These are phyloP conservation scores for Allolobophora icterica DNA, from an alignment of 2,888 invertebrate species.

Conservation along the genomic window DNA sequence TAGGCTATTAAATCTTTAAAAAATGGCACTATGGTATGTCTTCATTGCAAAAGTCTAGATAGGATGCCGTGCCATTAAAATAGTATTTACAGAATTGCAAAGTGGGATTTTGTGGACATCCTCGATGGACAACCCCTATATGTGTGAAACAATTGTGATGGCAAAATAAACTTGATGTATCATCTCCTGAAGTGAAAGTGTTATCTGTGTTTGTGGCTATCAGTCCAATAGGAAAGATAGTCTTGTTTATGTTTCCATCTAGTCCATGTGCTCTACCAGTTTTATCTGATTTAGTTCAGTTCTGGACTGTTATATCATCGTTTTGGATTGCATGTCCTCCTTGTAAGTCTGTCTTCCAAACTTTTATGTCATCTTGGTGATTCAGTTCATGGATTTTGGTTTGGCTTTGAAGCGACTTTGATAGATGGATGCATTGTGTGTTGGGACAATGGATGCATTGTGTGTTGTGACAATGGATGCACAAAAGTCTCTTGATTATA, in stretches of 20 bases:
- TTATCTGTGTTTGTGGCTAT: neutral
- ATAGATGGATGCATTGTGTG: neutral
- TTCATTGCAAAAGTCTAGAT: no score
- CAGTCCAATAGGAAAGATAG: neutral
- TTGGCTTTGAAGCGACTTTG: neutral
- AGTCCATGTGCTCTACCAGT: neutral
- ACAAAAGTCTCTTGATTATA: neutral
- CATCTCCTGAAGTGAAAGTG: neutral
- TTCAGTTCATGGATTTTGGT: neutral
- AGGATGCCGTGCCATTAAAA: neutral
- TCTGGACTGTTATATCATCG: neutral
- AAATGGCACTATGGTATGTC: no score
- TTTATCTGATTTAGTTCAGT: neutral
- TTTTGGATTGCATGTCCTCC: neutral
- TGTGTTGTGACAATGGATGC: neutral
- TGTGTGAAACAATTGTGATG: neutral
- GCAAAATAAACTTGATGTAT: neutral
- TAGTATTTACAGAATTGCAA: no score
- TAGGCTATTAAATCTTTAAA: no score
- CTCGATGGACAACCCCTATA: no score
- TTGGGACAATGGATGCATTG: no score
- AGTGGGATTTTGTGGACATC: no score
- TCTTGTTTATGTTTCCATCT: neutral
- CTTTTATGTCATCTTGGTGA: neutral
- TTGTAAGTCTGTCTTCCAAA: constrained; percentile 6